Evolutionary conservation across 2,797 vertebrate genomes (phyloP), one percentile per base, ranked within the genome.

Genomic region (Buphagus erythrorhynchus): DNA sequence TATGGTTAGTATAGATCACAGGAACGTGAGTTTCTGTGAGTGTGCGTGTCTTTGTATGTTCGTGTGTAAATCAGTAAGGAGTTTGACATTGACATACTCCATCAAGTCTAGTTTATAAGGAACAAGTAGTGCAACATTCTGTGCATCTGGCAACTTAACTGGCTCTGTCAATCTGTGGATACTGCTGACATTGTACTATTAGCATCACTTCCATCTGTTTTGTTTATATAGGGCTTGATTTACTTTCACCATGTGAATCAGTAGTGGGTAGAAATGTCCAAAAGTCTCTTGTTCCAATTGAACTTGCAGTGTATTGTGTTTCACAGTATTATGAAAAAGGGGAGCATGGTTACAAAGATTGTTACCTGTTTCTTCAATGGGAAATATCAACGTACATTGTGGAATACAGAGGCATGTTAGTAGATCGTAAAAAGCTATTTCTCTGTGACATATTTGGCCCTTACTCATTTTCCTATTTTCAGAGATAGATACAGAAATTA

Each of bases 91-190:
- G 98, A 98, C 98, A 97, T 98, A 98, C 98, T 98, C 98, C 97
- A 98, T 98, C 98, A 98, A 98, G 98, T 98, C 98, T 98, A 98
- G 98, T 98, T 97, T 98, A 98, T 97, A 98, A 98, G 97, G 98
- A 98, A 98, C 98, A 98, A 98, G 98, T 97, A 98, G 98, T 98
- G 97, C 97, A 98, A 98, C 98, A 98, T 98, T 98, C 98, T 98
- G 98, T 98, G 98, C 98, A 98, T 98, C 98, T 98, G 98, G 98
- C 98, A 98, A 97, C 96, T 96, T 98, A 98, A 97, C 97, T 96
- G 97, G 95, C 97, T 98, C 98, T 98, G 98, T 98, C 98, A 98
- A 98, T 98, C 98, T 98, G 98, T 98, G 97, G 98, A 98, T 98
- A 98, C 97, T 97, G 98, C 98, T 98, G 98, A 98, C 98, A 98